Conservation (phyloP, 2,797 vertebrate species). For the Urocyon cinereoargenteus region DNA sequence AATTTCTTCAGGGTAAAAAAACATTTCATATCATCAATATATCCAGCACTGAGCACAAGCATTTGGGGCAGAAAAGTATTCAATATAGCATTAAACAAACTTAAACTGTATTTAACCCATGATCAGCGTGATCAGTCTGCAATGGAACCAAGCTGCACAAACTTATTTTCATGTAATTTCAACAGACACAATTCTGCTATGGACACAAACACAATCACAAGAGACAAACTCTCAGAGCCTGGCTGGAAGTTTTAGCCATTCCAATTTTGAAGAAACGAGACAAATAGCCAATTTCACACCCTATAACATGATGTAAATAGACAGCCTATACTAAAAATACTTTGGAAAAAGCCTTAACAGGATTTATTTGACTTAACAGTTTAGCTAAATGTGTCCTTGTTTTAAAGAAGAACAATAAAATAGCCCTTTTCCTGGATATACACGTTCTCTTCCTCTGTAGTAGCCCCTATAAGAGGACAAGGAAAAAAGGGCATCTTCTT, state of each 20-base stretch:
- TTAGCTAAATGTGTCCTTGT: background rate
- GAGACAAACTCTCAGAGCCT: background rate
- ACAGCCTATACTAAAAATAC: background rate
- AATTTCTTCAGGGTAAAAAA: constrained; percentile 25
- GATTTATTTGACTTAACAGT: background rate
- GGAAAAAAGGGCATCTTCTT: background rate
- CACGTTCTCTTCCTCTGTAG: no score
- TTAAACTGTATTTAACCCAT: background rate
- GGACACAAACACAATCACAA: background rate
- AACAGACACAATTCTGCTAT: background rate
- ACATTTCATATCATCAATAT: background rate
- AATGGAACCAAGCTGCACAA: background rate
- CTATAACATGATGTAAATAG: background rate
- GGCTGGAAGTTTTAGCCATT: background rate
- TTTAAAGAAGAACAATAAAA: background rate
- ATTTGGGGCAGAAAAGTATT: background rate
- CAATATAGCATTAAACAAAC: background rate
- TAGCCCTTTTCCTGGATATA: background rate
- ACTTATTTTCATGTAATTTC: constrained; percentile 36
- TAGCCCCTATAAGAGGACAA: background rate
- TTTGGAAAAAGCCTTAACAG: background rate
- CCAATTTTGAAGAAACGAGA: constrained; percentile 28
- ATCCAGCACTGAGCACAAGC: background rate
- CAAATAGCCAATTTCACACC: background rate
- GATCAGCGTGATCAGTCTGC: background rate